phyloP scores from a whole-genome alignment of 2,888 invertebrate species.

The Hydrotaea cyrtoneurina region DNA sequence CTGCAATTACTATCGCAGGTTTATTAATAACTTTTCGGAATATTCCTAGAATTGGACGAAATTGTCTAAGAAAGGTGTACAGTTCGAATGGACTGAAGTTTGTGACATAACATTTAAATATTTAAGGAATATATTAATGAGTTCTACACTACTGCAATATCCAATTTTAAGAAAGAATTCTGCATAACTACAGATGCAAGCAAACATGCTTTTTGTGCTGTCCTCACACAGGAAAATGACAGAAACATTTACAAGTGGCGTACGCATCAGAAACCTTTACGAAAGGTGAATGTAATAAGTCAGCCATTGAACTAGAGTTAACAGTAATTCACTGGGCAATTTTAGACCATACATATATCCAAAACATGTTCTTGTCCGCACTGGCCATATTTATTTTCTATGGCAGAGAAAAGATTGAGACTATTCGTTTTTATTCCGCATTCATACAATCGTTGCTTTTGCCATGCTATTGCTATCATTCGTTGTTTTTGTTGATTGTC shows the following conservation, averaged over 20 bases:
- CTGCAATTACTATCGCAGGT: too few relatives aligned
- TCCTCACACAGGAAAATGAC: background rate
- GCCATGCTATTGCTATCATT: too few relatives aligned
- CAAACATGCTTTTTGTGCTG: conserved; percentile 10
- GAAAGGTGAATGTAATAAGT: background rate
- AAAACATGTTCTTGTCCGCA: too few relatives aligned
- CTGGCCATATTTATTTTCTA: too few relatives aligned
- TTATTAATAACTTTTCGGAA: background rate
- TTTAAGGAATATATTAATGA: background rate
- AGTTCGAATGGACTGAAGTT: background rate
- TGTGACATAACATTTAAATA: background rate
- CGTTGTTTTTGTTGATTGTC: too few relatives aligned
- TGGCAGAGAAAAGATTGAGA: too few relatives aligned
- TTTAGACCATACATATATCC: too few relatives aligned
- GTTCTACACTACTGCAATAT: background rate
- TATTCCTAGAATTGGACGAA: background rate
- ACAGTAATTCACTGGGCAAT: conserved; percentile 59
- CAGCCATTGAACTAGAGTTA: conserved; percentile 57
- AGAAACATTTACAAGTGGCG: background rate
- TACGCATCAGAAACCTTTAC: conserved; percentile 15
- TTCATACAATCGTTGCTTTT: too few relatives aligned
- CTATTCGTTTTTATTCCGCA: too few relatives aligned
- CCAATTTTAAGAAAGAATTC: background rate
- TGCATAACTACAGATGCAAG: background rate
- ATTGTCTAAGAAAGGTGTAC: background rate